Evolutionary conservation across 2,113 vertebrate genomes (phyloP).

Genomic region (Tylochromis polylepis): DNA sequence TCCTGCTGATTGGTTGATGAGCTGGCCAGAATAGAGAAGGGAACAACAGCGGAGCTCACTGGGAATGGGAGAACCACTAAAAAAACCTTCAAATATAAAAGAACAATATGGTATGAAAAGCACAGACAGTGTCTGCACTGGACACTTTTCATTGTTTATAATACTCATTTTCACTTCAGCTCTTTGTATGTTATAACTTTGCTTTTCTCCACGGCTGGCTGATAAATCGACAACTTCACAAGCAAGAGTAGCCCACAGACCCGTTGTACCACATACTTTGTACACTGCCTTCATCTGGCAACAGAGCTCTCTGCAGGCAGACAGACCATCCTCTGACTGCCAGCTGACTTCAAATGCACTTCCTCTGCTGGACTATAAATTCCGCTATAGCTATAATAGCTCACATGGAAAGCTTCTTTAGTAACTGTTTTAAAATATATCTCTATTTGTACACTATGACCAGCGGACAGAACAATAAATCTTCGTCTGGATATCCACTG

Average conservation of each 20-base stretch:
- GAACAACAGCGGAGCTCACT: fast-evolving
- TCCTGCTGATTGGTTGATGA: neutral
- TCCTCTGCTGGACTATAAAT: neutral
- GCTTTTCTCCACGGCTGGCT: neutral
- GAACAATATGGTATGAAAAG: neutral
- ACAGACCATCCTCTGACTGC: neutral
- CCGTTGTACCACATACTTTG: fast-evolving
- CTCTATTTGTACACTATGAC: neutral
- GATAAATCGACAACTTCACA: neutral
- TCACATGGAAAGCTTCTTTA: neutral
- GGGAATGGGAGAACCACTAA: neutral
- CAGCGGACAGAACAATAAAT: neutral
- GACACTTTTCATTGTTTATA: neutral
- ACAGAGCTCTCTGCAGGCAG: neutral
- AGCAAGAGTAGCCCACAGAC: neutral
- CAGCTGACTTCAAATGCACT: neutral
- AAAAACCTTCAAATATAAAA: neutral
- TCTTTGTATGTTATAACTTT: neutral
- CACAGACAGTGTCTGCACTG: neutral
- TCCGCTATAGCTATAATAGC: neutral
- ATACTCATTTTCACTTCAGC: neutral
- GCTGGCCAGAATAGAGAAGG: neutral
- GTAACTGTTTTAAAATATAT: neutral
- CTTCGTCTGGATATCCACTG: neutral
- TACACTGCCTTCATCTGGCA: neutral